These are phyloP conservation scores for Microctonus aethiopoides DNA, from an alignment of 2,888 invertebrate genomes.

Conservation along the genomic window DNA sequence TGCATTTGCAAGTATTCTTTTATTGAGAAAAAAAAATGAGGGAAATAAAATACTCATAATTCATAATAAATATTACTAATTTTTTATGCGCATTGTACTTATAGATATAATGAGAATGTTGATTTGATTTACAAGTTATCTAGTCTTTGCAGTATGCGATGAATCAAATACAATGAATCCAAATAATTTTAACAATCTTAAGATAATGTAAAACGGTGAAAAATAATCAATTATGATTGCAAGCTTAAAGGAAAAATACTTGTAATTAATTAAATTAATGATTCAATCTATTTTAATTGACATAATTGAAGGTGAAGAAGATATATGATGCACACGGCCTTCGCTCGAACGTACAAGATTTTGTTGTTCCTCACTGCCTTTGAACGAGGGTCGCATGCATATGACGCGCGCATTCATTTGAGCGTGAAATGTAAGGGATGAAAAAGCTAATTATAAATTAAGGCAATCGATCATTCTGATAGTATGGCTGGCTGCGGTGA, in stretches of 20 bases:
- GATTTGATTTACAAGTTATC: constrained; percentile 1
- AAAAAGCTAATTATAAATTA: constrained; percentile 38
- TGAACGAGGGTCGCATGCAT: constrained; percentile 51
- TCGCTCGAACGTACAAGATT: constrained; percentile 54
- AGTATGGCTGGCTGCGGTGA: constrained; percentile 3
- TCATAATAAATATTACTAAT: constrained; percentile 18
- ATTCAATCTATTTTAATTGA: neutral
- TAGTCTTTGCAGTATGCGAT: constrained; percentile 32
- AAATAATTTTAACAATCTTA: neutral
- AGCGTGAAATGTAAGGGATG: constrained; percentile 24
- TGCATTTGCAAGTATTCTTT: constrained; percentile 44
- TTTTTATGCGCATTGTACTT: constrained; percentile 10
- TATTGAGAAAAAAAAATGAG: neutral
- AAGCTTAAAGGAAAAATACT: neutral
- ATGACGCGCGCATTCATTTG: constrained; percentile 10
- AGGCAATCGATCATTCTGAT: constrained; percentile 15
- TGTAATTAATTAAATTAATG: neutral
- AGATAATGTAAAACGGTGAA: neutral
- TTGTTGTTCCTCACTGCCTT: constrained; percentile 56
- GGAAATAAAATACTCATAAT: neutral
- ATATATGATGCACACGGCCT: constrained; percentile 42
- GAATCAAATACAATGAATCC: constrained; percentile 12
- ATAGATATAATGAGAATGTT: constrained; percentile 12
- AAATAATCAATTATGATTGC: neutral
- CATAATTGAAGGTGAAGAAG: neutral